Percentiles rank a stretch among this genome's conserved stretches.
phyloP scores from a whole-genome alignment of 2,888 invertebrate genomes.

The Morpho achilles region DNA sequence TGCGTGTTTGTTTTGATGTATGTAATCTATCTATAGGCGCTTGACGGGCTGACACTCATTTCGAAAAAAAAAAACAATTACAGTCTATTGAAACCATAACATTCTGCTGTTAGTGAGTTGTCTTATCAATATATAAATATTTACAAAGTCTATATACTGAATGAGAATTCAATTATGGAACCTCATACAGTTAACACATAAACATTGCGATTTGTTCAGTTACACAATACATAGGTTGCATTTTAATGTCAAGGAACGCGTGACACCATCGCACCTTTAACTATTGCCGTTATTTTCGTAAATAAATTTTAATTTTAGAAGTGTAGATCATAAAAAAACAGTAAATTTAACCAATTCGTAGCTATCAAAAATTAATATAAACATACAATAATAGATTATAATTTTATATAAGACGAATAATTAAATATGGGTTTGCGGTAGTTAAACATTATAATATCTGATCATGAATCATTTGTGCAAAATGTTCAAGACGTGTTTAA shows the following conservation, averaged over 20 bases:
- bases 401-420: too few species aligned
- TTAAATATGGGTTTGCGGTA: too few species aligned
- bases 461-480: neutral
- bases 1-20: conserved; percentile 65
- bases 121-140: conserved; percentile 5
- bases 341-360: too few species aligned
- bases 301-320: too few species aligned
- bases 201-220: neutral
- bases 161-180: neutral
- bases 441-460: too few species aligned
- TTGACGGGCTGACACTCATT: neutral
- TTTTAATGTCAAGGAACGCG: conserved; percentile 7
- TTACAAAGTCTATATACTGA: conserved; percentile 24
- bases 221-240: conserved; percentile 11
- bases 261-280: neutral
- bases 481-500: neutral
- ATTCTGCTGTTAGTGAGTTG: too few species aligned
- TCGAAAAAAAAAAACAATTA: too few species aligned
- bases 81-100: too few species aligned
- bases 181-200: neutral
- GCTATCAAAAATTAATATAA: too few species aligned
- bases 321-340: too few species aligned
- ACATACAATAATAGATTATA: too few species aligned
- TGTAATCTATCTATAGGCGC: conserved; percentile 35
- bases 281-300: too few species aligned